phyloP scores from a whole-genome alignment of 1,140 invertebrate species.

The Drosophila punjabiensis region DNA sequence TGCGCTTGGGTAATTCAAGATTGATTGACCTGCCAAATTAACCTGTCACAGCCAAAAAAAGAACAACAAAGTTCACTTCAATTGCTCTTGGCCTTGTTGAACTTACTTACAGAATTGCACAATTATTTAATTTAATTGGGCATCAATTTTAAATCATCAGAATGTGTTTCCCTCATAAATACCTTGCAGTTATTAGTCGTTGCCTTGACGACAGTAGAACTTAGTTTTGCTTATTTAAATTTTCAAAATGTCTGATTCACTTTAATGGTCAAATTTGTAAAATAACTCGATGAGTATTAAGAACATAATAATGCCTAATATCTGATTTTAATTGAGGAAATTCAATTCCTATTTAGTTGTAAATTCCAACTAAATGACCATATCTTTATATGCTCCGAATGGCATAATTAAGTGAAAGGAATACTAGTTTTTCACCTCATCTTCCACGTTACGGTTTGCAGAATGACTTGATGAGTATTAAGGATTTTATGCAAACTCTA shows the following conservation, averaged over 20 bases:
- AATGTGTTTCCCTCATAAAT: not conserved
- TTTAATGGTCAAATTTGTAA: not conserved
- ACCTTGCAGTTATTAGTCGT: not conserved
- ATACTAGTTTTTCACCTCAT: not conserved
- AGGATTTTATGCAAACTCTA: no score
- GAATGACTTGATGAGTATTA: no score
- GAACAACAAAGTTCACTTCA: constrained; percentile 2
- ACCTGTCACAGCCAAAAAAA: constrained; percentile 25
- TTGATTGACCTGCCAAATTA: constrained; percentile 51
- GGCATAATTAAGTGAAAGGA: constrained; percentile 3
- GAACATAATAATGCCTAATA: no score
- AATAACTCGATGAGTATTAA: not conserved
- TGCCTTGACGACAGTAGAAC: not conserved
- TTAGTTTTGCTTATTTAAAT: no score
- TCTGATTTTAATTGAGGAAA: not conserved
- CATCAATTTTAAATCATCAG: not conserved
- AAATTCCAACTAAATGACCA: not conserved
- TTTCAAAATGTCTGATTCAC: not conserved
- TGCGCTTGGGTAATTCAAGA: constrained; percentile 26
- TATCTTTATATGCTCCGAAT: not conserved
- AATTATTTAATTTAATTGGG: not conserved
- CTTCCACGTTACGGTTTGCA: no score
- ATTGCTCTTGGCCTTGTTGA: not conserved
- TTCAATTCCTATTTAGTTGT: no score
- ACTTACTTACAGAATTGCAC: not conserved